Conservation (phyloP, 92 coral and sea anemone genomes). For the Bergia puertoricense region DNA sequence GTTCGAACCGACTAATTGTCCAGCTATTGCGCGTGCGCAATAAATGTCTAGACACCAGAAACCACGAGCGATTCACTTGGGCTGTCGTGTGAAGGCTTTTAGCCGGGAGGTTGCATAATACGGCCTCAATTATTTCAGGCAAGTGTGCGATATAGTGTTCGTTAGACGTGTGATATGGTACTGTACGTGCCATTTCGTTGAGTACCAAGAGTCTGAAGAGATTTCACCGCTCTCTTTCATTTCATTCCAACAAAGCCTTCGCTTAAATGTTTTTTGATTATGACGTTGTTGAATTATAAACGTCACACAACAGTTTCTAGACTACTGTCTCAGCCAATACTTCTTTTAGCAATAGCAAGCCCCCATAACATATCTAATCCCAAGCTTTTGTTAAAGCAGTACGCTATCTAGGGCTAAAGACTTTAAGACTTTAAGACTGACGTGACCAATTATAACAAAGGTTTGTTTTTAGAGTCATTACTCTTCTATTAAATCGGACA, state of each 20-base stretch:
- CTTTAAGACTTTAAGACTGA: too few species aligned
- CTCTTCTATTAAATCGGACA: too few species aligned
- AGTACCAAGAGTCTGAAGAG: neutral
- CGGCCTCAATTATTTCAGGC: constrained; percentile 86
- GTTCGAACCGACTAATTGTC: constrained; percentile 66
- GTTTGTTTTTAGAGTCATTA: too few species aligned
- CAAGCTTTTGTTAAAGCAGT: too few species aligned
- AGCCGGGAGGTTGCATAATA: constrained; percentile 81
- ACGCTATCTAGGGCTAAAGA: too few species aligned
- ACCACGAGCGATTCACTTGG: constrained; percentile 88
- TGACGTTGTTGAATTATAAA: constrained; percentile 6
- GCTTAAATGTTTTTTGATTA: neutral
- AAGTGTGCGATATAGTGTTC: constrained; percentile 66
- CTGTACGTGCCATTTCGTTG: constrained; percentile 30
- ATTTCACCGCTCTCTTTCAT: neutral
- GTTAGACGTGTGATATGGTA: neutral
- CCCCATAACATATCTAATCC: too few species aligned
- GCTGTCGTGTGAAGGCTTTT: constrained; percentile 81
- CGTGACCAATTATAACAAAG: too few species aligned
- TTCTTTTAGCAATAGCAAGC: too few species aligned
- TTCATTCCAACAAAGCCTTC: neutral
- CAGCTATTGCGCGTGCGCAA: constrained; percentile 79
- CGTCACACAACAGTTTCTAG: neutral
- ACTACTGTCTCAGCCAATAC: neutral
- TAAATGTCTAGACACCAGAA: constrained; percentile 67